Percentiles rank a stretch among this genome's conserved stretches.
Evolutionary conservation across 2,113 vertebrate genomes (phyloP).

Genomic region (Chloroceryle aenea): DNA sequence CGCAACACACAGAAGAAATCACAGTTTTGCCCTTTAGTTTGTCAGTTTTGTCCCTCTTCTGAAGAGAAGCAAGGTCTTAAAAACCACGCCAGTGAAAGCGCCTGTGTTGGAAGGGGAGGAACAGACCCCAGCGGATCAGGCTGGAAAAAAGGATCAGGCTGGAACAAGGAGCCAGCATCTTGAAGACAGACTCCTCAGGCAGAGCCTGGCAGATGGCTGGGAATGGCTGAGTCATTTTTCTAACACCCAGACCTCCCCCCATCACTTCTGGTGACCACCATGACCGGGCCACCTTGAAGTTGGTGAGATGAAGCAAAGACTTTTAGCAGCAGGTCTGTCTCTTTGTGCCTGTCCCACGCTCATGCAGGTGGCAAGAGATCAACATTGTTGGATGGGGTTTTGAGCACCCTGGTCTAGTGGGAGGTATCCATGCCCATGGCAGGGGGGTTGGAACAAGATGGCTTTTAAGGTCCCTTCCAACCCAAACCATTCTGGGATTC

Average conservation of each 20-base stretch:
- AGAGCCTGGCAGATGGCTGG: neutral
- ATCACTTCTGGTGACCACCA: neutral
- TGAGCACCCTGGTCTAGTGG: neutral
- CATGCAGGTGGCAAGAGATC: rapidly evolving
- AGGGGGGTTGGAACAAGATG: neutral
- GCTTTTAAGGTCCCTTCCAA: neutral
- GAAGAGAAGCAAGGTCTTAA: neutral
- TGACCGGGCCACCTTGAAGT: neutral
- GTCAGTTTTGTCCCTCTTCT: neutral
- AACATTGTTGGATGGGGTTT: neutral
- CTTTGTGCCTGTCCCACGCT: neutral
- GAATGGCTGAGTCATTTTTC: neutral
- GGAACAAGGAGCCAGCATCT: neutral
- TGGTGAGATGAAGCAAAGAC: neutral
- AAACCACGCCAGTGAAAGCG: neutral
- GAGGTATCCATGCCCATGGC: neutral
- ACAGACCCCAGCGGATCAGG: neutral
- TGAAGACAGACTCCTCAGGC: neutral
- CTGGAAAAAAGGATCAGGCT: neutral
- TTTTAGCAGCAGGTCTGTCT: neutral
- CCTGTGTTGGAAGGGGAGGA: neutral
- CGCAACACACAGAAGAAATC: neutral
- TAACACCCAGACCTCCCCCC: neutral
- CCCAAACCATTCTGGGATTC: neutral
- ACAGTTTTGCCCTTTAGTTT: neutral